Percentiles rank a stretch among this genome's conserved stretches.
Evolutionary conservation across 2,888 invertebrate genomes (phyloP).

Genomic region (Dolichomitus sp.): DNA sequence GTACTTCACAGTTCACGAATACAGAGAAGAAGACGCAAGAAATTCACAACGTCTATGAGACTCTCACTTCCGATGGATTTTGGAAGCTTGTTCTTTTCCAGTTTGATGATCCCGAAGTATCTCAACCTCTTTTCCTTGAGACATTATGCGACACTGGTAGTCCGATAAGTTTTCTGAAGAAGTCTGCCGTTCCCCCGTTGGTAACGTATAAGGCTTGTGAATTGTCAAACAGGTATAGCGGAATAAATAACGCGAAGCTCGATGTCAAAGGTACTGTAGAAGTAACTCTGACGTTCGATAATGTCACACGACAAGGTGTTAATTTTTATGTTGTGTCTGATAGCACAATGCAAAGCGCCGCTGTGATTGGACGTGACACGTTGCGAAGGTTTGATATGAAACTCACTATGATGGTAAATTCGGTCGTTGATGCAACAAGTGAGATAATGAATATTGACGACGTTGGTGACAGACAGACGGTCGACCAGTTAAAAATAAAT

Average conservation of each 20-base stretch:
- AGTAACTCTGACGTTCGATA: conserved; percentile 13
- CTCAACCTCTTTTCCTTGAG: background rate
- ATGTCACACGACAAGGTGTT: conserved; percentile 15
- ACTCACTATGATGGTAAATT: background rate
- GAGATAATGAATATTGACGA: conserved; percentile 31
- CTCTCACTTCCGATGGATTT: conserved; percentile 10
- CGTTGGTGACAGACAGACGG: background rate
- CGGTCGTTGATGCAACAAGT: background rate
- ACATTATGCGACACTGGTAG: conserved; percentile 44
- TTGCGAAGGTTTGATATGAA: conserved; percentile 16
- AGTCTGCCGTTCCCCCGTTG: conserved; percentile 23
- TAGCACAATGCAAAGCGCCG: conserved; percentile 32
- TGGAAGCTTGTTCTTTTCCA: background rate
- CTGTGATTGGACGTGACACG: conserved; percentile 12
- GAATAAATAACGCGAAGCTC: conserved; percentile 33
- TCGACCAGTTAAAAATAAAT: background rate
- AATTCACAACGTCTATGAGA: conserved; percentile 24
- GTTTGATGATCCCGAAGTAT: background rate
- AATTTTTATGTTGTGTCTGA: conserved; percentile 11
- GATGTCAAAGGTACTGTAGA: conserved; percentile 19
- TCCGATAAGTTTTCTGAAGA: conserved; percentile 48
- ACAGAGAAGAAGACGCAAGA: conserved; percentile 1
- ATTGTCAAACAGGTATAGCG: conserved; percentile 22
- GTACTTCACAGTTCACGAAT: conserved; percentile 13
- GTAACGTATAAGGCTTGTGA: conserved; percentile 16